Evolutionary conservation across 2,797 vertebrate species (phyloP), one percentile per base, ranked within the genome.

Genomic region (Bradypus variegatus): DNA sequence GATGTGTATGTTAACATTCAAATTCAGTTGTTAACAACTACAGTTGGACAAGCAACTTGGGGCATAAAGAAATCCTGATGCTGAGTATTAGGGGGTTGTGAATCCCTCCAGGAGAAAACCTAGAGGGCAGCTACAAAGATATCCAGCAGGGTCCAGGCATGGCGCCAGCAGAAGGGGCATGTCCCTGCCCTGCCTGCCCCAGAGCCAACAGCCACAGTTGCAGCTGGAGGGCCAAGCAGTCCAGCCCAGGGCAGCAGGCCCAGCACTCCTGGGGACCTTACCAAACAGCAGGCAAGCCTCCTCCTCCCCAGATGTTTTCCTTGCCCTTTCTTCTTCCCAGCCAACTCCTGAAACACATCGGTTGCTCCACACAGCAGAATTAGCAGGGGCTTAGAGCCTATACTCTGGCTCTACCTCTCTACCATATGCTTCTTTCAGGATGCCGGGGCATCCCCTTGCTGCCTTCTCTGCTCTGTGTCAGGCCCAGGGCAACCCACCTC

Each of bases 281-380:
- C 38, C 38, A 58, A 48, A 83, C 14, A 81, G 64, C 21, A 67
- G 80, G 62, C 21, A 38, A 64, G 77, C 77, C 45, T 77, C 88
- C 3, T 36, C 23, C 12, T 38, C 16, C 18, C 70, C 73, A 50
- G 38, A 45, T 7, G 64, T 53, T 36, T 48, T 31, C 94, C 53
- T 64, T n/a, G 72, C 70, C 64, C 75, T 53, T 75, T 45, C 19
- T 70, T 38, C 50, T 48, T 70, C 48, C 48, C 48, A 33, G 92
- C 77, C 65, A 80, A 5, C 55, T 67, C 73, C 67, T 33, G 84
- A 86, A 89, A 91, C 72, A 27, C 62, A 88, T 31, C 29, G 38
- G 80, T 93, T 80, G 88, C 79, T 53, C 89, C 41, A 23, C 80
- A 75, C 81, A 93, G 77, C 80, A 93, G 76, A 84, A 92, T 64